Base-by-base conservation (phyloP, 2,113 vertebrate genomes). In the Pagrus major region DNA sequence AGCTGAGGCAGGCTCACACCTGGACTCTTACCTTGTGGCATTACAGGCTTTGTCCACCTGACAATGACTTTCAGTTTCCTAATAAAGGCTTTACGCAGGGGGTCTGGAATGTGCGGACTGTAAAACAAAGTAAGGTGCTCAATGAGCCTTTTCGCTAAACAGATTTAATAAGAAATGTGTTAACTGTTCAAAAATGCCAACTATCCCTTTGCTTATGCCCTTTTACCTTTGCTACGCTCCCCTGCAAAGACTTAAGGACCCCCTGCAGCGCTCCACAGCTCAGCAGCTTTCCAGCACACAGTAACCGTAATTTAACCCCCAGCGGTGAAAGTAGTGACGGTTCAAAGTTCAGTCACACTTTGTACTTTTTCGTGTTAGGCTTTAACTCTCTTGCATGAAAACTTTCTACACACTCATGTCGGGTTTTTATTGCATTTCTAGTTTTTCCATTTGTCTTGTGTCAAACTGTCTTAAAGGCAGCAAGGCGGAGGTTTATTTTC, bases 101-200 rank as follows among this genome's bases (percentile, higher is more conserved):
- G 88, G 89, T 89, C 84, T 82, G 93, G 93, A 92, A 93, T 94
- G 88, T 87, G 76, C 65, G 59, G 65, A 88, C 59, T 83, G 71
- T 87, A 79, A 81, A 84, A 79, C 41, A 72, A 67, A 90, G 60
- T 2, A 6, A 20, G 31, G 54, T 54, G 46, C 71, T 67, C 72
- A 78, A 31, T 74, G 64, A 80, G 60, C 60, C 72, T 85, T 83
- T 58, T 78, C 16, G 31, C 71, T 63, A 31, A 72, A 47, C 20
- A 52, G 42, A 74, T 70, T 73, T 63, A 71, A 59, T 33, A 80
- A 86, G 56, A 86, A 77, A 85, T 74, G 77, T 86, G 78, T 91
- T 80, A 92, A 92, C 86, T 63, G 47, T 86, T 86, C 29, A 93
- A 78, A 89, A 85, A 91, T 90, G 83, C 58, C 84, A 86, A 70